Evolutionary conservation across 2,113 vertebrate genomes (phyloP).

Genomic region (Dryoscopus gambensis): DNA sequence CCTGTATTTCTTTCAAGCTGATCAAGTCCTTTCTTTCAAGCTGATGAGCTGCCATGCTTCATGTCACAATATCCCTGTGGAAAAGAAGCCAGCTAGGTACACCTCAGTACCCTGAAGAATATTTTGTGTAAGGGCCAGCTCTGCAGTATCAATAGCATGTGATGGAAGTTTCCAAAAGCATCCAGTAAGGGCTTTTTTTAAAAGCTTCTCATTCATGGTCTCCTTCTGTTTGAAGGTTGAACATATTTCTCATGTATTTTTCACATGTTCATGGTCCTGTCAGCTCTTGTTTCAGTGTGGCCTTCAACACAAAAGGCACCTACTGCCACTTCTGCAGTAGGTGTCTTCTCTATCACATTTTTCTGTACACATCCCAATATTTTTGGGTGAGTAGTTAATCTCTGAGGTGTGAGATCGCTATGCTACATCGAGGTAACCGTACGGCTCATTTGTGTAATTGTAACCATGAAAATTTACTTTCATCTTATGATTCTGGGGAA

Average conservation of each 20-base stretch:
- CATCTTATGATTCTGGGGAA: neutral
- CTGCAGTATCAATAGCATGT: neutral
- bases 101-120: neutral
- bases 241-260: neutral
- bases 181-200: neutral
- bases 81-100: neutral
- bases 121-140: neutral
- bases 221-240: neutral
- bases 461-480: neutral
- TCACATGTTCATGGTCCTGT: fast-evolving
- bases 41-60: neutral
- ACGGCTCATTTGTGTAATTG: neutral
- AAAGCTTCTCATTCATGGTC: neutral
- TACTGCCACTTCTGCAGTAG: neutral
- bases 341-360: neutral
- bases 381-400: neutral
- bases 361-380: neutral
- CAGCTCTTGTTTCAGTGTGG: neutral
- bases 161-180: neutral
- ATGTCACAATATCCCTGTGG: neutral
- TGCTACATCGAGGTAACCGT: neutral
- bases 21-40: neutral
- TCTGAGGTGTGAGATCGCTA: neutral
- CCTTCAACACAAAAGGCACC: neutral
- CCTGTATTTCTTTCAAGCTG: neutral